phyloP scores from a whole-genome alignment of 1,140 invertebrate species.

The Drosophila mojavensis region DNA sequence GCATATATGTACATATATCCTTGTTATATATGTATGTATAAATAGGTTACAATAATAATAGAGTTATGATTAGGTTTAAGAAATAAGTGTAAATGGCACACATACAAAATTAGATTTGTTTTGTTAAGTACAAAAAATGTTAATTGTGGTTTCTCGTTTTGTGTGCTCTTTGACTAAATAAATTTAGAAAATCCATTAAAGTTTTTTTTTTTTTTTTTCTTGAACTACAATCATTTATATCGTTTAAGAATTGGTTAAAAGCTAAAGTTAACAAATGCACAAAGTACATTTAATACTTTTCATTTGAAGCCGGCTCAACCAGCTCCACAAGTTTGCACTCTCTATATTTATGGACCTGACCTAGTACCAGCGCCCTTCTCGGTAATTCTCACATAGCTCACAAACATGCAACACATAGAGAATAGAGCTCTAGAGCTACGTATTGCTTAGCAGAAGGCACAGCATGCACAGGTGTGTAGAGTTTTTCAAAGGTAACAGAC shows the following conservation, averaged over 20 bases:
- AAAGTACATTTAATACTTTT: slow-evolving; percentile 77
- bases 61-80: slow-evolving; percentile 23
- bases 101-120: slow-evolving; percentile 27
- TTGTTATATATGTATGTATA: slow-evolving; percentile 4
- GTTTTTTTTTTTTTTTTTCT: too few relatives aligned
- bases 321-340: slow-evolving; percentile 10
- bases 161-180: slow-evolving; percentile 46
- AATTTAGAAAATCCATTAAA: too few relatives aligned
- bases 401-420: too few relatives aligned
- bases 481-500: not conserved
- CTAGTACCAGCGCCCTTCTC: not conserved
- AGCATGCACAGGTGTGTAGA: slow-evolving; percentile 51
- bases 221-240: slow-evolving; percentile 41
- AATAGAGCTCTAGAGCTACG: not conserved
- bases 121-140: slow-evolving; percentile 37
- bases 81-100: slow-evolving; percentile 65
- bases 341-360: too few relatives aligned
- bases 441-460: slow-evolving; percentile 43
- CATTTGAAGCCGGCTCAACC: slow-evolving; percentile 48
- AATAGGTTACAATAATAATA: slow-evolving; percentile 28
- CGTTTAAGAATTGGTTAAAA: slow-evolving; percentile 33
- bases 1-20: not conserved
- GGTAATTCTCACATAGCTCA: too few relatives aligned
- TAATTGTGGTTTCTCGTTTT: slow-evolving; percentile 4
- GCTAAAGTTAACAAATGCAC: slow-evolving; percentile 68